A percentile compares a stretch with the other conserved stretches of the same genome.
Evolutionary conservation across 2,113 vertebrate genomes (phyloP).

Genomic region (Machaerirhynchus nigripectus): DNA sequence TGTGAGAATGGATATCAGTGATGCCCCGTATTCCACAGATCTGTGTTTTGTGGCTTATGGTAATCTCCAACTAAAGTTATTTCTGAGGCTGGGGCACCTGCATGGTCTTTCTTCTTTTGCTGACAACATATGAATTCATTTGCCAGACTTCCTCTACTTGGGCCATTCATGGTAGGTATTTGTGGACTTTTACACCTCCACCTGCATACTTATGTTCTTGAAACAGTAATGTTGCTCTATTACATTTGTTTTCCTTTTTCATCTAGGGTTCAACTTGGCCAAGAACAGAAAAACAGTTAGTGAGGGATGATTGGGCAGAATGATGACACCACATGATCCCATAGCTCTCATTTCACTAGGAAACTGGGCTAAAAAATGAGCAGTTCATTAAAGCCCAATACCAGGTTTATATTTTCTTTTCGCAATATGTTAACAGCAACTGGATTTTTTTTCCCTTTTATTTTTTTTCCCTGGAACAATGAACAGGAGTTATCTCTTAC

Average conservation of each 20-base stretch:
- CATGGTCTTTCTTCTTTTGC: not conserved
- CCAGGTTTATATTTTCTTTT: not conserved
- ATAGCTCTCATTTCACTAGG: not conserved
- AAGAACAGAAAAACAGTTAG: not conserved
- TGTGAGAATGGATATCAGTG: not conserved
- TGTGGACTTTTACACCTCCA: not conserved
- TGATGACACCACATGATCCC: not conserved
- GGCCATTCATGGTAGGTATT: not conserved
- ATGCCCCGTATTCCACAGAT: not conserved
- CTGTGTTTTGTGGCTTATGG: not conserved
- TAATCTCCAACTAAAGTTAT: not conserved
- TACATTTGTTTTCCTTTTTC: not conserved
- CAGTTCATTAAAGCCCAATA: not conserved
- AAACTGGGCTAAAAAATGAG: not conserved
- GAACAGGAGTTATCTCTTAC: constrained; percentile 41
- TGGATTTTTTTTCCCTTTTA: not conserved
- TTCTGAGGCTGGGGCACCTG: not conserved
- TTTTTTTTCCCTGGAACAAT: not conserved
- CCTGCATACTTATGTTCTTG: not conserved
- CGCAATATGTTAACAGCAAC: not conserved
- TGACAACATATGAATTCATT: not conserved
- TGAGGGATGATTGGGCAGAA: not conserved
- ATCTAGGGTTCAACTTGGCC: not conserved
- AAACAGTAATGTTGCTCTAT: not conserved
- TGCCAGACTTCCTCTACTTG: not conserved